phyloP scores from a whole-genome alignment of 2,113 vertebrate species.

The Thinocorus orbignyianus region DNA sequence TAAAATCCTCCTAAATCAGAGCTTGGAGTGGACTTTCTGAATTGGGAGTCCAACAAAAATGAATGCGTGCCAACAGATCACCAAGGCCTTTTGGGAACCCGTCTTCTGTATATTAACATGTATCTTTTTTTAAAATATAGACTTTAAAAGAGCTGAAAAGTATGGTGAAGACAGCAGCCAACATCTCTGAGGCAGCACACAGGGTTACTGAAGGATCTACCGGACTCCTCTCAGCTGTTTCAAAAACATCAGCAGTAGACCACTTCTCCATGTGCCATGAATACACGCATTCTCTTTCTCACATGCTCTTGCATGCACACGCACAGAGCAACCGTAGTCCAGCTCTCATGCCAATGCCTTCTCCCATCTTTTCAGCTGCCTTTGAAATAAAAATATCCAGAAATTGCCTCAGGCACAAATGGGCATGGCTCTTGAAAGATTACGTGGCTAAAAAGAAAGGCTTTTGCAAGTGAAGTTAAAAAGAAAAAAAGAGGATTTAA shows the following conservation, averaged over 20 bases:
- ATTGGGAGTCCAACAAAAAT: neutral
- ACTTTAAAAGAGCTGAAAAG: neutral
- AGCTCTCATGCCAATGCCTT: neutral
- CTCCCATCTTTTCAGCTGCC: neutral
- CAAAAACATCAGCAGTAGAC: neutral
- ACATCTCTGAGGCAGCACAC: neutral
- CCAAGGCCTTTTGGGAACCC: neutral
- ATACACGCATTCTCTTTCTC: neutral
- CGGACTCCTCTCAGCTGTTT: neutral
- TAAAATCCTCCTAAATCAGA: neutral
- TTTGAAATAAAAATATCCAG: neutral
- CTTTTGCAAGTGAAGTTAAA: neutral
- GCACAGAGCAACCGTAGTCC: neutral
- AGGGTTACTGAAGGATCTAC: neutral
- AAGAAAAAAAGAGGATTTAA: neutral
- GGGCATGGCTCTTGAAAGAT: accelerated
- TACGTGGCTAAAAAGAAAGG: accelerated
- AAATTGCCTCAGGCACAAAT: neutral
- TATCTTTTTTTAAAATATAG: neutral
- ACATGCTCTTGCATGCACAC: accelerated
- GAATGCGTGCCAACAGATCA: neutral
- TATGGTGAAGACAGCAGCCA: neutral
- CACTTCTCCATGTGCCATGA: neutral
- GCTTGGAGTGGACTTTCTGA: neutral
- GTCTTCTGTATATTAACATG: neutral